phyloP scores from a whole-genome alignment of 2,113 vertebrate species.

The Egretta garzetta region DNA sequence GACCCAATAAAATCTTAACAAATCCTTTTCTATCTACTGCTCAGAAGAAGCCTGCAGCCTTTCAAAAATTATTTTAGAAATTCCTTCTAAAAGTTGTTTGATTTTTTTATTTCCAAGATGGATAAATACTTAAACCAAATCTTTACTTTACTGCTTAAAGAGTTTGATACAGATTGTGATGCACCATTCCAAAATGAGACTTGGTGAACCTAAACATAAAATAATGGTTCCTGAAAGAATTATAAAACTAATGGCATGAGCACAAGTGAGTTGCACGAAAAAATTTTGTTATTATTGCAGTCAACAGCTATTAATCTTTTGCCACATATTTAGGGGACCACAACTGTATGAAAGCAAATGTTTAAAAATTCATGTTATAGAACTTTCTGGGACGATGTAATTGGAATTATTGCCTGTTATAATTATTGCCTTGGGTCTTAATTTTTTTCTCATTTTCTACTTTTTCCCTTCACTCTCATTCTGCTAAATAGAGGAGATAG shows the following conservation, averaged over 20 bases:
- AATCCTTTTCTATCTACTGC: neutral
- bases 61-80: neutral
- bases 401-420: slow-evolving; percentile 39
- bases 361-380: slow-evolving; percentile 54
- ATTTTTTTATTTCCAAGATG: neutral
- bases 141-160: neutral
- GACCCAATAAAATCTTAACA: neutral
- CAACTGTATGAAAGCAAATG: slow-evolving; percentile 4
- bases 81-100: neutral
- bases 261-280: neutral
- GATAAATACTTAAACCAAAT: neutral
- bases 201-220: neutral
- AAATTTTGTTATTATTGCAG: neutral
- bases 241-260: neutral
- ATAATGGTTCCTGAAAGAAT: neutral
- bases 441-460: neutral
- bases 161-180: neutral
- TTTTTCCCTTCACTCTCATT: neutral
- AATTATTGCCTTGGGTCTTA: slow-evolving; percentile 3
- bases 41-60: neutral
- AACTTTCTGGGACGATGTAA: slow-evolving; percentile 24
- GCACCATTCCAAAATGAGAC: neutral
- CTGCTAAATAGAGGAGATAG: neutral
- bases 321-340: neutral
- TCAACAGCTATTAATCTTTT: neutral